Percentiles rank a stretch among this genome's conserved stretches.
phyloP scores from a whole-genome alignment of 30 jellyfish, hydroid and myxozoan genomes.

The Phacellophora camtschatica region DNA sequence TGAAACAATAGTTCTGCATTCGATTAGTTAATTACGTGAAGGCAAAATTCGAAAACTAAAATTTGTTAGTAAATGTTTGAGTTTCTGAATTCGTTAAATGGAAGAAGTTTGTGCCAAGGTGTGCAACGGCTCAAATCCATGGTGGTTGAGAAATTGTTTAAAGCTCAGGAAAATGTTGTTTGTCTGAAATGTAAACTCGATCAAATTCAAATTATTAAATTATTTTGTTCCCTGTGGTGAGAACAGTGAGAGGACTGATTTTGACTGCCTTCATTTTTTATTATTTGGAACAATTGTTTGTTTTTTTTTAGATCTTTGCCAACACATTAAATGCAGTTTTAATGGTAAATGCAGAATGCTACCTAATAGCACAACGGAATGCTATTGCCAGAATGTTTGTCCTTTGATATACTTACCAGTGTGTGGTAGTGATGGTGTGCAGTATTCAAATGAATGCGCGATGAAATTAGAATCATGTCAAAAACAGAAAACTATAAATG shows the following conservation, averaged over 20 bases:
- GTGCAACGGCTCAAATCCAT: no score
- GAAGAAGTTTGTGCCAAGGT: no score
- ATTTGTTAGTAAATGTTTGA: no score
- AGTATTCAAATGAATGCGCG: conserved; percentile 35
- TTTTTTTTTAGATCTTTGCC: conserved; percentile 5
- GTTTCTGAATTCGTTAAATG: no score
- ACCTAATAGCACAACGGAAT: not conserved
- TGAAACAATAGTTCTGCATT: no score
- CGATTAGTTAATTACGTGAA: no score
- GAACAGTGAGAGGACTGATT: not conserved
- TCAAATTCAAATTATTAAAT: no score
- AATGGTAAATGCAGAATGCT: not conserved
- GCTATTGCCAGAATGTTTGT: conserved; percentile 26
- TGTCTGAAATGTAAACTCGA: no score
- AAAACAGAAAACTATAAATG: not conserved
- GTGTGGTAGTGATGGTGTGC: conserved; percentile 47
- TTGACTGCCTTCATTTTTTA: not conserved
- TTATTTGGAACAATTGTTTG: not conserved
- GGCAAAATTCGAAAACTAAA: no score
- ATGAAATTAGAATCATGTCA: conserved; percentile 14
- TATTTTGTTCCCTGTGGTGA: not conserved
- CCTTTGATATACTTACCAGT: conserved; percentile 53
- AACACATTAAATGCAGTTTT: not conserved
- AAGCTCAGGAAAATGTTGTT: no score
- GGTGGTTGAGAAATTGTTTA: no score